Conservation (phyloP, 2,888 invertebrate genomes). For the Aphodius sticticus region DNA sequence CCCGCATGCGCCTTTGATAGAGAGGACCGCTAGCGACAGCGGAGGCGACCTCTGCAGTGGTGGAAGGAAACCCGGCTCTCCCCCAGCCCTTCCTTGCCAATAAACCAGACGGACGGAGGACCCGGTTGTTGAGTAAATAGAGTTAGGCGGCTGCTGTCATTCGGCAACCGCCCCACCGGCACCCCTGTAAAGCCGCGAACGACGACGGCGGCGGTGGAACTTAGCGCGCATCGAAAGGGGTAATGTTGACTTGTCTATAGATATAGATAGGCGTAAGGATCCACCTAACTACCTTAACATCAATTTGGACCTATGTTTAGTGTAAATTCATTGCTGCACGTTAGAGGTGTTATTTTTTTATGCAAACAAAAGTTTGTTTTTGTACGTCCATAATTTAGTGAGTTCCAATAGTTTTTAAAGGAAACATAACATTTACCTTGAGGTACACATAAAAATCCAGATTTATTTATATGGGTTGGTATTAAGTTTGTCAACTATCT, state of each 20-base stretch:
- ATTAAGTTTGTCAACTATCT: too few species aligned
- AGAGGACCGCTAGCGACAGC: neutral
- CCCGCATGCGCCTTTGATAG: conserved; percentile 50
- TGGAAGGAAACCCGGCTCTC: conserved; percentile 43
- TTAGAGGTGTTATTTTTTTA: too few species aligned
- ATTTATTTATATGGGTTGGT: too few species aligned
- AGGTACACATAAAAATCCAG: too few species aligned
- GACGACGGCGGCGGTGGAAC: conserved; percentile 33
- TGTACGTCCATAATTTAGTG: too few species aligned
- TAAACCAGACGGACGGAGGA: conserved; percentile 49
- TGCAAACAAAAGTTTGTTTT: too few species aligned
- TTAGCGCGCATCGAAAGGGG: conserved; percentile 41
- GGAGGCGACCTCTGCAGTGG: neutral
- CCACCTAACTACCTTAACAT: too few species aligned
- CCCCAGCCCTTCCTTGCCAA: conserved; percentile 49
- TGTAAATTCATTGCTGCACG: too few species aligned
- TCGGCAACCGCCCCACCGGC: conserved; percentile 47
- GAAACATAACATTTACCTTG: too few species aligned
- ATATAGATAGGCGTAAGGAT: neutral
- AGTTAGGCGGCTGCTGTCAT: conserved; percentile 55
- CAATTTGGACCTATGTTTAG: too few species aligned
- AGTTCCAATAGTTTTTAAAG: too few species aligned
- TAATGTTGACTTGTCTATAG: conserved; percentile 36
- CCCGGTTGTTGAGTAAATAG: conserved; percentile 54
- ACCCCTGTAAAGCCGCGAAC: conserved; percentile 24